Conservation (phyloP, 2,888 invertebrate species). For the Bhutanitis thaidina region DNA sequence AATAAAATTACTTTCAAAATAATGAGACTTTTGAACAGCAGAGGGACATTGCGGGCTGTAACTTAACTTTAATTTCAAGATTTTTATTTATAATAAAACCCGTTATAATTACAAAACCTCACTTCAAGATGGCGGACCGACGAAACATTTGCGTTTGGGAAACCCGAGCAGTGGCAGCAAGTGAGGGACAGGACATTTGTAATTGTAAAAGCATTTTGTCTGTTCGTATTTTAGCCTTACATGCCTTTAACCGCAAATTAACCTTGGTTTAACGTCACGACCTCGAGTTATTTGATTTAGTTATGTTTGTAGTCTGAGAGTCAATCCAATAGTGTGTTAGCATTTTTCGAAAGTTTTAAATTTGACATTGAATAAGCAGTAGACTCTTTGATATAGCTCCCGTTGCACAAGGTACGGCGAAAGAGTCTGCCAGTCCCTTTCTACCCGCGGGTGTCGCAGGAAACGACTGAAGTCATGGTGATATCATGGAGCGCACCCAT, state of each 20-base stretch:
- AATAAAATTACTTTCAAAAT: no score
- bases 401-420: no score
- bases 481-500: no score
- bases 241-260: not conserved
- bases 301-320: not conserved
- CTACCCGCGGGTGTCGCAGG: no score
- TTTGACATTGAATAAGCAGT: not conserved
- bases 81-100: no score
- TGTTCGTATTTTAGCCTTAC: not conserved
- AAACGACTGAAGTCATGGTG: no score
- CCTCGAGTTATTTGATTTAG: not conserved
- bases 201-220: not conserved
- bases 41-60: no score
- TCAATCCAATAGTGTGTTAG: not conserved
- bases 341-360: not conserved
- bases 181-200: not conserved
- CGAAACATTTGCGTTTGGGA: constrained; percentile 1
- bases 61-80: no score
- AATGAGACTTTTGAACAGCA: no score
- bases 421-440: no score
- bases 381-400: no score
- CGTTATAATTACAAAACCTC: not conserved
- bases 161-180: not conserved
- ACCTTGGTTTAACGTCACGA: constrained; percentile 1
- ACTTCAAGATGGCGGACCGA: not conserved